Evolutionary conservation across 2,888 invertebrate genomes (phyloP), one percentile per base, ranked within the genome.

Genomic region (Sipunculus nudus): DNA sequence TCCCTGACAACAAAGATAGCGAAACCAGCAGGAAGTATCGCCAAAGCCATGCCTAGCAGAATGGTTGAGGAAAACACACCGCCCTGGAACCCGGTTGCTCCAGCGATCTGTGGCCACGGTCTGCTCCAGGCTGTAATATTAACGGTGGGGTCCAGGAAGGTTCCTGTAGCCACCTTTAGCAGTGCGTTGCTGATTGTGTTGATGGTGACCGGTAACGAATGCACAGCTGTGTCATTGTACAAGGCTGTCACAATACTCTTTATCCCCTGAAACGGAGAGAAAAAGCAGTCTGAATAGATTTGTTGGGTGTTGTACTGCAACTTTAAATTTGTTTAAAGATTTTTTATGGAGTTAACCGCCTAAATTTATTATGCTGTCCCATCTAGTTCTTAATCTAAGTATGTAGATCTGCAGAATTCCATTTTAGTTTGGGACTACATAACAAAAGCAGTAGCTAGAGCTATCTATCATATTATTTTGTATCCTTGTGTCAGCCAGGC

Each of bases 1-100:
- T 93, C 93, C 77, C 91, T 89, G 0, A 93, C 92, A 83, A 92
- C 89, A 71, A 92, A 91, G 5, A 91, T 89, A 0, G 91, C 91
- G 74, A 93, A 85, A 29, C 90, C 90, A 29, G 91, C 89, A 0
- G 92, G 91, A 19, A 92, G 88, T 57, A 92, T 82, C 0, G 91
- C 89, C 75, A 93, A 91, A 60, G 91, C 90, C 89, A 92, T 90
- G 46, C 92, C 93, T 77, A 93, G 88, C 67, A 92, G 89, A 2
- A 91, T 86, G 2, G 91, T 88, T n/a, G 91, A 89, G 2, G 89
- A 88, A 50, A 91, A 89, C 55, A 89, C 88, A 2, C 90, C 90
- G 35, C 89, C 81, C 76, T 91, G 89, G 78, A 91, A 89, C 23
- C 28, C 53, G 19, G 46, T 39, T n/a, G 41, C 46, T 25, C 59